Evolutionary conservation across 2,113 vertebrate species (phyloP).

Genomic region (Seriola dumerili): DNA sequence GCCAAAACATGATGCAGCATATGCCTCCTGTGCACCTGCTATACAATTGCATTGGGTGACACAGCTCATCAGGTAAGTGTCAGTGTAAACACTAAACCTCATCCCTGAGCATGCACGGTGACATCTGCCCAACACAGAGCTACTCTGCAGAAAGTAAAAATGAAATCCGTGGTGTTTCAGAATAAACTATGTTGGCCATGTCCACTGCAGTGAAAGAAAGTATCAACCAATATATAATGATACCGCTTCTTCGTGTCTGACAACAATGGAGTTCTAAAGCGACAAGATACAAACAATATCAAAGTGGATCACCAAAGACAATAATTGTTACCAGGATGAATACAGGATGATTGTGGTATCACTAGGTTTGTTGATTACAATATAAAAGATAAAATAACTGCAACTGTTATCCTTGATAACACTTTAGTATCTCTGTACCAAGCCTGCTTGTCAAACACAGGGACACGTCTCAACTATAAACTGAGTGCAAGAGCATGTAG

Average conservation of each 20-base stretch:
- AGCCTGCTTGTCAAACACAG: slow-evolving; percentile 15
- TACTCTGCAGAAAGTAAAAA: neutral
- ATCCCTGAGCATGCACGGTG: neutral
- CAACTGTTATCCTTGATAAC: neutral
- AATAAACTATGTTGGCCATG: neutral
- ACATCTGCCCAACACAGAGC: neutral
- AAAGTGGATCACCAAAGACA: neutral
- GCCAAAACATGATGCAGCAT: neutral
- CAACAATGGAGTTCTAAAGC: neutral
- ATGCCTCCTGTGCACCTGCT: neutral
- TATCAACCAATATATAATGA: no score
- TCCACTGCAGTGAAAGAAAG: no score
- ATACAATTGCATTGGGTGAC: neutral
- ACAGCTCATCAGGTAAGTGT: neutral
- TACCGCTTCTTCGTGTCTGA: no score
- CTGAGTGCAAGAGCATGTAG: neutral
- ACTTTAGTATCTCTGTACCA: neutral
- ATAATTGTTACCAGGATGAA: neutral
- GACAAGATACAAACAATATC: neutral
- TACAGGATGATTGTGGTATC: neutral
- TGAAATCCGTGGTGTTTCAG: neutral
- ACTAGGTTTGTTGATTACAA: neutral
- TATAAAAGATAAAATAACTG: no score
- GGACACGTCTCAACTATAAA: neutral
- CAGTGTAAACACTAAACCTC: neutral